A percentile compares a stretch with the other conserved stretches of the same genome.
phyloP scores from a whole-genome alignment of 2,113 vertebrate species.

The Trachemys scripta region DNA sequence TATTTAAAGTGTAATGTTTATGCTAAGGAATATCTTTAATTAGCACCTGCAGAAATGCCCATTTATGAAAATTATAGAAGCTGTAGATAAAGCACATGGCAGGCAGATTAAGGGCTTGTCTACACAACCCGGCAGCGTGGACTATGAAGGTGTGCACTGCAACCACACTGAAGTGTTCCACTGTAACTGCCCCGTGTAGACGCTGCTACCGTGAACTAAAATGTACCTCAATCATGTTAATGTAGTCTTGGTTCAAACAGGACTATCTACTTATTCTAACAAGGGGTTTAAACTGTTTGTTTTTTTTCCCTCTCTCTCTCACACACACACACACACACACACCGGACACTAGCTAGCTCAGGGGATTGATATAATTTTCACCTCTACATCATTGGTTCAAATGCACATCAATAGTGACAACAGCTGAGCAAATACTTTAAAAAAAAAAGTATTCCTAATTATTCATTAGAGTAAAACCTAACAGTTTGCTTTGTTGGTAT shows the following conservation, averaged over 20 bases:
- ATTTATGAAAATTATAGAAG: not conserved
- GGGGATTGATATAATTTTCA: not conserved
- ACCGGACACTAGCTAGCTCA: not conserved
- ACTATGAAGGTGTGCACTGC: not conserved
- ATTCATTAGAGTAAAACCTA: not conserved
- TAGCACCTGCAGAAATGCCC: not conserved
- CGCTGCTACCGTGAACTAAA: not conserved
- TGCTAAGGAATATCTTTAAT: not conserved
- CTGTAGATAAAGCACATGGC: not conserved
- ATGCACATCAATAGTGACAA: not conserved
- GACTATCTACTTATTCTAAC: not conserved
- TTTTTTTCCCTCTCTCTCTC: too few species aligned
- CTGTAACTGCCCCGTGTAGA: not conserved
- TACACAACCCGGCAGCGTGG: not conserved
- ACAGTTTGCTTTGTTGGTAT: not conserved
- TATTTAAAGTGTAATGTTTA: not conserved
- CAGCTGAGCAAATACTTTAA: not conserved
- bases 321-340: not conserved
- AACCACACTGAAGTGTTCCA: not conserved
- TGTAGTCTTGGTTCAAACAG: not conserved
- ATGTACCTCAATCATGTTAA: not conserved
- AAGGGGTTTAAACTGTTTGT: not conserved
- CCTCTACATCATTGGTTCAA: not conserved
- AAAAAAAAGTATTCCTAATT: not conserved
- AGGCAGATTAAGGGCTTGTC: not conserved